phyloP scores from a whole-genome alignment of 2,113 vertebrate genomes.

The Hippocampus comes region DNA sequence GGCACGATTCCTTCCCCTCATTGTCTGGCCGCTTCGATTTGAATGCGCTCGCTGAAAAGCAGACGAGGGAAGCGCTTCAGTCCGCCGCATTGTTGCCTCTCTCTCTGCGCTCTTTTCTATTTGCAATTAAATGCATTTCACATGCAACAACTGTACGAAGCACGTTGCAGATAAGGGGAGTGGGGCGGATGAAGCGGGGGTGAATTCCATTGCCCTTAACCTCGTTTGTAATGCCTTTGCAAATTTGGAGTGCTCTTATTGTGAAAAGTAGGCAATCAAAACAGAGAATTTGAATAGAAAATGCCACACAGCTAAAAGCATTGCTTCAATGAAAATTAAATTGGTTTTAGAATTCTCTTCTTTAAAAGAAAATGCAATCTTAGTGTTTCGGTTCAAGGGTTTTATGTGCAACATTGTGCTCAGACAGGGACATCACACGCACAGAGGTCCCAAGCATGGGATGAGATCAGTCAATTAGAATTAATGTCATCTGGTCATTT shows the following conservation, averaged over 20 bases:
- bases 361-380: constrained; percentile 38
- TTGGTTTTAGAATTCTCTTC: constrained; percentile 69
- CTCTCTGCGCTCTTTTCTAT: constrained; percentile 74
- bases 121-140: constrained; percentile 84
- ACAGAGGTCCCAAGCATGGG: constrained; percentile 60
- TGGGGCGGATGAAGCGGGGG: constrained; percentile 10
- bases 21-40: constrained; percentile 73
- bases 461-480: constrained; percentile 72
- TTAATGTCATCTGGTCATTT: constrained; percentile 75
- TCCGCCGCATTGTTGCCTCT: constrained; percentile 69
- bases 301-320: constrained; percentile 69
- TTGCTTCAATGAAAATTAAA: constrained; percentile 77
- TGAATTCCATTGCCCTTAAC: constrained; percentile 74
- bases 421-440: constrained; percentile 58
- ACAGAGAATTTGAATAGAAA: constrained; percentile 69
- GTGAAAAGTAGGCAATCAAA: constrained; percentile 71
- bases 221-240: constrained; percentile 73
- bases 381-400: constrained; percentile 47
- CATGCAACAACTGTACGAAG: constrained; percentile 79
- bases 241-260: constrained; percentile 69
- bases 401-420: constrained; percentile 52
- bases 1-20: constrained; percentile 70
- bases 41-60: constrained; percentile 71
- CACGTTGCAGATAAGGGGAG: constrained; percentile 72
- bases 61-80: constrained; percentile 73